Percentiles rank a stretch among this genome's conserved stretches.
phyloP scores from a whole-genome alignment of 2,113 vertebrate genomes.

The Phyllopteryx taeniolatus region DNA sequence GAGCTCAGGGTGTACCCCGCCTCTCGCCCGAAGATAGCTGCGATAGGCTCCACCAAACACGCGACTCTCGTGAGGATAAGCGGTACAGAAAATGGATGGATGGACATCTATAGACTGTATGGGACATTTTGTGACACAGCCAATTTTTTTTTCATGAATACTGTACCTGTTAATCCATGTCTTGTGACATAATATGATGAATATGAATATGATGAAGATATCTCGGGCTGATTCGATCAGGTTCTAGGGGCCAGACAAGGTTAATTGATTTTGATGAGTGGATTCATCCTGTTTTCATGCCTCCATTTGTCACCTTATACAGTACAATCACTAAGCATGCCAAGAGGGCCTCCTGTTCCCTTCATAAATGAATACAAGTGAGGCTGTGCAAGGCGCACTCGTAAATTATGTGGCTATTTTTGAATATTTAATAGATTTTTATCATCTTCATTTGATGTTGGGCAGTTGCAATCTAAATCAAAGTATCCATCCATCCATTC shows the following conservation, averaged over 20 bases:
- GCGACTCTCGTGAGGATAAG: no score
- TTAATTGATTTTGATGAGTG: conserved; percentile 47
- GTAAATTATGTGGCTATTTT: not conserved
- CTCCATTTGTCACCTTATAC: conserved; percentile 44
- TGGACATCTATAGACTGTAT: not conserved
- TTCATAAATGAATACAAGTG: conserved; percentile 30
- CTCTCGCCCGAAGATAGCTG: no score
- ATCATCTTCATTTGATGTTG: not conserved
- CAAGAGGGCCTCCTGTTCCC: conserved; percentile 12
- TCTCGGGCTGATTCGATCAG: conserved; percentile 34
- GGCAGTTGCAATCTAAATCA: not conserved
- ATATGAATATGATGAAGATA: not conserved
- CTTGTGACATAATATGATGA: no score
- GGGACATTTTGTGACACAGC: not conserved
- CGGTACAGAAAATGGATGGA: no score
- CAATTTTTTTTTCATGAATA: no score
- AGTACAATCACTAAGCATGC: conserved; percentile 24
- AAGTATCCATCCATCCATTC: no score
- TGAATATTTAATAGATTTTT: not conserved
- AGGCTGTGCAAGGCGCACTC: not conserved
- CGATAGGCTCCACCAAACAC: no score
- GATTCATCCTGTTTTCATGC: conserved; percentile 21
- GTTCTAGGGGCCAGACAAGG: conserved; percentile 17
- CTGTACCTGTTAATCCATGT: not conserved
- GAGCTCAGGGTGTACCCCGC: no score